phyloP scores from a whole-genome alignment of 1,140 invertebrate genomes.

The Pissodes strobi region DNA sequence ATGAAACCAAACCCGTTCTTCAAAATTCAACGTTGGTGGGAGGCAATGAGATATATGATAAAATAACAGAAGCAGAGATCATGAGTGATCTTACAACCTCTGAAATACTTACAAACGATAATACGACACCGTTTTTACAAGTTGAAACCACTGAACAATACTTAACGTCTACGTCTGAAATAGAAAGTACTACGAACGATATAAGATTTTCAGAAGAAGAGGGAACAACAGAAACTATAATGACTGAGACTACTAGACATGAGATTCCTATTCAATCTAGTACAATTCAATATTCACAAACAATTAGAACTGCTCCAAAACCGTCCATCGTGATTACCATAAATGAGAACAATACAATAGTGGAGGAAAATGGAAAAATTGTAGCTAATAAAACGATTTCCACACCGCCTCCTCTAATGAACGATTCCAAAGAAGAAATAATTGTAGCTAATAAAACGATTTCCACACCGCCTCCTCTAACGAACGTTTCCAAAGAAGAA shows the following conservation, averaged over 20 bases:
- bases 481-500: conserved; percentile 1
- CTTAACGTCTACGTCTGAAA: background rate
- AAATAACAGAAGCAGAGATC: too few species aligned
- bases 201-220: background rate
- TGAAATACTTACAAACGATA: background rate
- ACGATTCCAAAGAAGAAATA: conserved; percentile 8
- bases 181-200: background rate
- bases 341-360: conserved; percentile 30
- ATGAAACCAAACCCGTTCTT: background rate
- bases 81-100: too few species aligned
- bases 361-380: conserved; percentile 20
- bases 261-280: background rate
- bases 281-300: background rate
- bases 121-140: background rate
- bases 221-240: background rate
- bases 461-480: background rate
- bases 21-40: background rate
- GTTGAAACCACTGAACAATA: background rate
- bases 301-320: background rate
- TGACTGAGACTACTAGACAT: background rate
- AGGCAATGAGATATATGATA: background rate
- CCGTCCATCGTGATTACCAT: conserved; percentile 37
- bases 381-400: conserved; percentile 19
- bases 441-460: conserved; percentile 19
- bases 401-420: background rate